phyloP scores from a whole-genome alignment of 2,113 vertebrate genomes.

The Lagenorhynchus albirostris region DNA sequence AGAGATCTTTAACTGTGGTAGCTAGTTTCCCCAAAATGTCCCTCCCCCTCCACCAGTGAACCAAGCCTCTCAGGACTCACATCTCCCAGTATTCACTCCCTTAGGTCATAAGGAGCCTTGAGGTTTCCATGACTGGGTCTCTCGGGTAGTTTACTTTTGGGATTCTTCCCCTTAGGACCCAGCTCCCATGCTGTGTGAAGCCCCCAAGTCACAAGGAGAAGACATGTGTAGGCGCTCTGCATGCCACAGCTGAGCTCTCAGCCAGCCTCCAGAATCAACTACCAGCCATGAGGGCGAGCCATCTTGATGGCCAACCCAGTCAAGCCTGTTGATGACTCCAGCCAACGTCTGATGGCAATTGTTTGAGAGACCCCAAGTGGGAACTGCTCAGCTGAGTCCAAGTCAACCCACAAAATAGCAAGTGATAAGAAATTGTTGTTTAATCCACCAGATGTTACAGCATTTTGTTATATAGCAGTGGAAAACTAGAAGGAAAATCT shows the following conservation, averaged over 20 bases:
- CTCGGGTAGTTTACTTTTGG: background rate
- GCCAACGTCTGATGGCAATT: background rate
- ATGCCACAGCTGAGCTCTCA: background rate
- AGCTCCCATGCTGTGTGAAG: background rate
- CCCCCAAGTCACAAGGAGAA: background rate
- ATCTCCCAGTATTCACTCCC: background rate
- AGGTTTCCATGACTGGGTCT: background rate
- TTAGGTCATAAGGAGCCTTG: background rate
- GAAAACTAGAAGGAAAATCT: background rate
- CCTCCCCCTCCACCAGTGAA: background rate
- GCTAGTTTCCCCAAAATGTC: background rate
- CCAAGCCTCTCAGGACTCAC: background rate
- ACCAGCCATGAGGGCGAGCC: background rate
- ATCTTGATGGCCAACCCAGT: background rate
- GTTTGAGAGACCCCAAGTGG: background rate
- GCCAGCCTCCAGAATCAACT: background rate
- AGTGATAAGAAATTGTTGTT: background rate
- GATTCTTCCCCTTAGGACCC: background rate
- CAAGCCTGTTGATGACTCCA: background rate
- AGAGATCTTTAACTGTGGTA: background rate
- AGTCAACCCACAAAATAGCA: background rate
- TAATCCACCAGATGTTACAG: background rate
- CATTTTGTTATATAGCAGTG: background rate
- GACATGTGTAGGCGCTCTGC: accelerated
- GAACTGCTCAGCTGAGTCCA: background rate